These are phyloP conservation scores for Anagyrus pseudococci DNA, from an alignment of 2,888 invertebrate species.

Conservation along the genomic window DNA sequence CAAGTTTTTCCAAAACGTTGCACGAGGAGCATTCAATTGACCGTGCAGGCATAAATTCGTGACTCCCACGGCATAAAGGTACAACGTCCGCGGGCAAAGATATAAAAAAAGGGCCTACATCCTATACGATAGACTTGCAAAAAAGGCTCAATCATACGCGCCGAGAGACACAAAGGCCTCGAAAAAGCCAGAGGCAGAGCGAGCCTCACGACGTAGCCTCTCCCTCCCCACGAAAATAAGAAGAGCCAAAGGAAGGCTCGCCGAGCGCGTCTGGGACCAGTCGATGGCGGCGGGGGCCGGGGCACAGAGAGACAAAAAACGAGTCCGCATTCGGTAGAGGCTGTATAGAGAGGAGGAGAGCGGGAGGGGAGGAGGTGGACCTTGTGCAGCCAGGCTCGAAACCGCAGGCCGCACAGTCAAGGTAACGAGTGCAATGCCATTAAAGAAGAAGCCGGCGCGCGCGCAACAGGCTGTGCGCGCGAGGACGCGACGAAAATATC, in stretches of 20 bases:
- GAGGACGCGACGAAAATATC: slow-evolving; percentile 31
- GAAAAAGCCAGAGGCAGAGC: background rate
- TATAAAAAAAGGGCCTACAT: slow-evolving; percentile 4
- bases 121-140: slow-evolving; percentile 27
- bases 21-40: too few relatives aligned
- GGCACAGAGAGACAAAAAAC: too few relatives aligned
- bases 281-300: background rate
- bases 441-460: slow-evolving; percentile 29
- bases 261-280: background rate
- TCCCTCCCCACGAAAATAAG: too few relatives aligned
- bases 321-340: slow-evolving; percentile 37
- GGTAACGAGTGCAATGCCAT: slow-evolving; percentile 41
- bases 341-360: too few relatives aligned
- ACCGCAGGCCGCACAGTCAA: slow-evolving; percentile 39
- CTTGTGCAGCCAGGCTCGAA: slow-evolving; percentile 35
- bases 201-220: too few relatives aligned
- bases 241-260: background rate
- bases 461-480: slow-evolving; percentile 24
- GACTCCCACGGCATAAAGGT: too few relatives aligned
- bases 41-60: too few relatives aligned
- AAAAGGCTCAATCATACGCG: slow-evolving; percentile 28
- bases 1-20: too few relatives aligned
- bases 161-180: slow-evolving; percentile 5
- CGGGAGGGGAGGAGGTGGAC: too few relatives aligned
- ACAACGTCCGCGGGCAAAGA: slow-evolving; percentile 14